A percentile compares a stretch with the other conserved stretches of the same genome.
phyloP scores from a whole-genome alignment of 2,888 invertebrate species.

The Thymelicus lineola region DNA sequence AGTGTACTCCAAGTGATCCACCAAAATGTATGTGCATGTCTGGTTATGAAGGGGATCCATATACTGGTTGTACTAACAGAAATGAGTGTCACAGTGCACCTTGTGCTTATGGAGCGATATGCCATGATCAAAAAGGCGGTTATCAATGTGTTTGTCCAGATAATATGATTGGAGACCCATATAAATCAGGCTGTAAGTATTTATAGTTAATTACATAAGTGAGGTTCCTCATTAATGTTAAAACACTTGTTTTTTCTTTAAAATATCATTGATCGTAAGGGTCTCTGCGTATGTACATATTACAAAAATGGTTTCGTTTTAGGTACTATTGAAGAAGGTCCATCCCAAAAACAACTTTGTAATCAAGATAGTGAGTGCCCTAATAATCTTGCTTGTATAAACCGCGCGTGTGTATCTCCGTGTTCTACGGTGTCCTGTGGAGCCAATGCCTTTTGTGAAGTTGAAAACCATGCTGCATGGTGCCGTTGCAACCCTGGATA shows the following conservation, averaged over 20 bases:
- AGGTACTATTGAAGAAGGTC: slow-evolving; percentile 69
- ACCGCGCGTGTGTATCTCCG: slow-evolving; percentile 92
- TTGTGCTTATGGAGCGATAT: slow-evolving; percentile 95
- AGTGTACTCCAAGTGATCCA: slow-evolving; percentile 95
- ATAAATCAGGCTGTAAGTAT: slow-evolving; percentile 91
- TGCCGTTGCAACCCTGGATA: slow-evolving; percentile 94
- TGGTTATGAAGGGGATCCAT: slow-evolving; percentile 94
- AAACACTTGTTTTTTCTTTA: too few species aligned
- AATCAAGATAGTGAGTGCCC: slow-evolving; percentile 91
- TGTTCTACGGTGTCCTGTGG: slow-evolving; percentile 92
- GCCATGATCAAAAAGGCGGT: slow-evolving; percentile 94
- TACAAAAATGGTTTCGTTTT: slow-evolving; percentile 40
- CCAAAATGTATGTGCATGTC: slow-evolving; percentile 95
- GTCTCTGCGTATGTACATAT: too few species aligned
- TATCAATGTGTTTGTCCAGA: slow-evolving; percentile 94
- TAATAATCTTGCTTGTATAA: slow-evolving; percentile 91
- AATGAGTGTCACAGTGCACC: slow-evolving; percentile 94
- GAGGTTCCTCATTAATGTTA: too few species aligned
- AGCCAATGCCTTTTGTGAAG: slow-evolving; percentile 93
- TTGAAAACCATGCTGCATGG: slow-evolving; percentile 94
- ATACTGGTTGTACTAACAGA: slow-evolving; percentile 93
- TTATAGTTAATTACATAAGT: background rate
- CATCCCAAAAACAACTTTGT: slow-evolving; percentile 88
- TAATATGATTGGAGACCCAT: slow-evolving; percentile 93
- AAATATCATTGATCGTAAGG: too few species aligned